phyloP scores from a whole-genome alignment of 2,113 vertebrate species.

The Pelobates fuscus region DNA sequence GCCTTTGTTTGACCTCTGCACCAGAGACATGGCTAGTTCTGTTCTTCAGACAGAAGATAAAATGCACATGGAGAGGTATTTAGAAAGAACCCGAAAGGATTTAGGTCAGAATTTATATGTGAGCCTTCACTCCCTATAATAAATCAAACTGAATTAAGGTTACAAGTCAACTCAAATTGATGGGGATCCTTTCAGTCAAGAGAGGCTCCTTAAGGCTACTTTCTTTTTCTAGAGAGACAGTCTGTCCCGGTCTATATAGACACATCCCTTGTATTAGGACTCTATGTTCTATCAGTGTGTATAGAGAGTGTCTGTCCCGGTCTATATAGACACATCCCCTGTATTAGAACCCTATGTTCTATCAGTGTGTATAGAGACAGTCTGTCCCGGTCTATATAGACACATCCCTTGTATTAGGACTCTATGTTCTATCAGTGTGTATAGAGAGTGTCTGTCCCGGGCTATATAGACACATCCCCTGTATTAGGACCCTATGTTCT shows the following conservation, averaged over 20 bases:
- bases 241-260: too few relatives aligned
- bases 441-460: too few relatives aligned
- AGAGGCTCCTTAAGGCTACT: neutral
- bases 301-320: neutral
- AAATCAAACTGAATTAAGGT: constrained; percentile 49
- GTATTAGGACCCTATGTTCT: too few relatives aligned
- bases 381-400: neutral
- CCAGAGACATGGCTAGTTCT: constrained; percentile 29
- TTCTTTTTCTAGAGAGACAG: too few relatives aligned
- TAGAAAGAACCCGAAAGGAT: constrained; percentile 4
- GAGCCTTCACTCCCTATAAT: constrained; percentile 28
- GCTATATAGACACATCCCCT: too few relatives aligned
- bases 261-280: too few relatives aligned
- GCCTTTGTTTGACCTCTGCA: constrained; percentile 42
- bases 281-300: neutral
- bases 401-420: too few relatives aligned
- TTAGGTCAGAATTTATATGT: constrained; percentile 36
- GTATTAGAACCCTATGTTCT: too few relatives aligned
- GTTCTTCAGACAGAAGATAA: constrained; percentile 26
- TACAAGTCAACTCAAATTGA: constrained; percentile 38
- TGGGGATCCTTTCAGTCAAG: constrained; percentile 14
- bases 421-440: too few relatives aligned
- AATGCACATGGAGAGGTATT: constrained; percentile 36
- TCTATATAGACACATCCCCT: too few relatives aligned
- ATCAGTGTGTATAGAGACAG: neutral